phyloP scores from a whole-genome alignment of 2,888 invertebrate species.

The Eupithecia vulgata region DNA sequence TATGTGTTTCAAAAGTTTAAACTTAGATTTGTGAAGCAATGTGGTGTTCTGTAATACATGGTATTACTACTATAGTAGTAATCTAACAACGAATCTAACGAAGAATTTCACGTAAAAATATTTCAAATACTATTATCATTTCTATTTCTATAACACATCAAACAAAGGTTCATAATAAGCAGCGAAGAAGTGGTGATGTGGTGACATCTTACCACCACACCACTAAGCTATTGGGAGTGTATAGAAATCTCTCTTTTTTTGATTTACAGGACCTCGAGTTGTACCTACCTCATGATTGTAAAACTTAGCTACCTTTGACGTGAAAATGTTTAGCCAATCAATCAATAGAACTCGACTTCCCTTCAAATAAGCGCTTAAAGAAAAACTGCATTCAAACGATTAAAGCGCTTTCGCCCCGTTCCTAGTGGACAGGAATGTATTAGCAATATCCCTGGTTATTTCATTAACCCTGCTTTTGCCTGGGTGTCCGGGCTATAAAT shows the following conservation, averaged over 20 bases:
- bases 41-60: neutral
- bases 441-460: conserved; percentile 49
- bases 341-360: neutral
- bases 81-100: too few species aligned
- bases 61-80: too few species aligned
- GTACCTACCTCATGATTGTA: neutral
- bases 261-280: neutral
- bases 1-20: conserved; percentile 7
- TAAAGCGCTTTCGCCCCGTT: conserved; percentile 20
- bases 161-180: too few species aligned
- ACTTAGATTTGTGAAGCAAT: conserved; percentile 6
- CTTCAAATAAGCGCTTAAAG: neutral
- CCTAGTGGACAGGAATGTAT: conserved; percentile 42
- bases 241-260: neutral
- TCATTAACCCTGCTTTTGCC: conserved; percentile 52
- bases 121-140: too few species aligned
- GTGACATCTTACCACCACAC: neutral
- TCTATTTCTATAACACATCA: too few species aligned
- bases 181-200: too few species aligned
- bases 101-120: too few species aligned
- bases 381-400: neutral
- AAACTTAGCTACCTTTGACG: neutral
- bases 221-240: neutral
- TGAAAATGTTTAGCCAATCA: neutral
- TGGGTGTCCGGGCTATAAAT: conserved; percentile 54